phyloP scores from a whole-genome alignment of 2,888 invertebrate species.

The Phortica magna region DNA sequence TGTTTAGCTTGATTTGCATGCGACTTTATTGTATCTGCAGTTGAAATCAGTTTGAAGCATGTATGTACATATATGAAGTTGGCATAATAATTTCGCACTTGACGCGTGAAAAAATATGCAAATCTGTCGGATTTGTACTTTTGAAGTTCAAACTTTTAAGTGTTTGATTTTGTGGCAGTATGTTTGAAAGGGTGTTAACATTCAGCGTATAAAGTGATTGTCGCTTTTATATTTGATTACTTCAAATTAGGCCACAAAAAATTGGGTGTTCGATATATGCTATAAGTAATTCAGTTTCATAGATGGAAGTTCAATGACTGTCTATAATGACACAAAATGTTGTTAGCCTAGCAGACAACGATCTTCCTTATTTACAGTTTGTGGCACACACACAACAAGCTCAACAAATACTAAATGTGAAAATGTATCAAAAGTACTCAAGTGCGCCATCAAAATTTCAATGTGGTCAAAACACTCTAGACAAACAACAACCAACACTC shows the following conservation, averaged over 20 bases:
- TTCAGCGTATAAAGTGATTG: background rate
- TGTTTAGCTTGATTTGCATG: slow-evolving; percentile 52
- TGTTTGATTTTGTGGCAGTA: background rate
- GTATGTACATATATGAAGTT: slow-evolving; percentile 52
- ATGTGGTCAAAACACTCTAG: background rate
- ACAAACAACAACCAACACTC: background rate
- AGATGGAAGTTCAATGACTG: background rate
- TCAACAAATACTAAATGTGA: background rate
- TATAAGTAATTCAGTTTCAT: background rate
- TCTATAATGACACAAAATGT: background rate
- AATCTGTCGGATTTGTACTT: background rate
- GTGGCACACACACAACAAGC: no score
- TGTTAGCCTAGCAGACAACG: no score
- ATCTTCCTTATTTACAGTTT: no score
- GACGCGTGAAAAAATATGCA: background rate
- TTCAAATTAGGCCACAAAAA: background rate
- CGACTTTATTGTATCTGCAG: slow-evolving; percentile 47
- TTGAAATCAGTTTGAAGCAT: slow-evolving; percentile 38
- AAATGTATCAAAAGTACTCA: background rate
- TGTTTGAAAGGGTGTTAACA: background rate
- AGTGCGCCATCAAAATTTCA: background rate
- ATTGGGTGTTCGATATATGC: background rate
- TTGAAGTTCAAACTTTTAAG: background rate
- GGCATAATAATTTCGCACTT: slow-evolving; percentile 53
- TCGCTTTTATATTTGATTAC: background rate